A percentile compares a stretch with the other conserved stretches of the same genome.
phyloP scores from a whole-genome alignment of 2,797 vertebrate genomes.

The Enteromius anoplus region DNA sequence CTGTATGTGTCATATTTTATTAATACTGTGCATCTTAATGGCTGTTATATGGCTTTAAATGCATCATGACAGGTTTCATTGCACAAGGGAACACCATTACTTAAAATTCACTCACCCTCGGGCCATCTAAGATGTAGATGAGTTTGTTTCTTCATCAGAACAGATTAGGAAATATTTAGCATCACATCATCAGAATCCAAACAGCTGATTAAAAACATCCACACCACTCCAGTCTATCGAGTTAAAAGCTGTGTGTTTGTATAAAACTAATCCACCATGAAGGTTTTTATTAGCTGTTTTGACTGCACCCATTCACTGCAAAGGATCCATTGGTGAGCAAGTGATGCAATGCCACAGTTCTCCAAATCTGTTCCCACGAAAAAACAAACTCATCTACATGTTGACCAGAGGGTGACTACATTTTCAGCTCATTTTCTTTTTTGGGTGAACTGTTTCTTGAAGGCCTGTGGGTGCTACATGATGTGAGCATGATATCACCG shows the following conservation, averaged over 20 bases:
- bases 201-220: not conserved
- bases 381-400: not conserved
- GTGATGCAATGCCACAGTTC: not conserved
- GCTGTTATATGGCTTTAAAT: slow-evolving; percentile 25
- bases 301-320: not conserved
- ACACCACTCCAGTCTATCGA: not conserved
- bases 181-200: not conserved
- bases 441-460: not conserved
- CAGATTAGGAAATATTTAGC: not conserved
- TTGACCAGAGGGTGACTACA: not conserved
- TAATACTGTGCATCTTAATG: slow-evolving; percentile 16
- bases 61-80: slow-evolving; percentile 12
- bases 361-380: not conserved
- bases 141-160: not conserved
- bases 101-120: not conserved
- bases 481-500: slow-evolving; percentile 25
- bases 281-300: not conserved
- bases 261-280: not conserved
- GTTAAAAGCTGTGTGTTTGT: not conserved
- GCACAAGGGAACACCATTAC: not conserved
- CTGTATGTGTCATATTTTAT: slow-evolving; percentile 16
- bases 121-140: not conserved
- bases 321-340: not conserved
- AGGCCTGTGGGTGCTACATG: not conserved
- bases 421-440: not conserved